Base-by-base conservation (phyloP, 2,888 invertebrate genomes). In the Actias luna region DNA sequence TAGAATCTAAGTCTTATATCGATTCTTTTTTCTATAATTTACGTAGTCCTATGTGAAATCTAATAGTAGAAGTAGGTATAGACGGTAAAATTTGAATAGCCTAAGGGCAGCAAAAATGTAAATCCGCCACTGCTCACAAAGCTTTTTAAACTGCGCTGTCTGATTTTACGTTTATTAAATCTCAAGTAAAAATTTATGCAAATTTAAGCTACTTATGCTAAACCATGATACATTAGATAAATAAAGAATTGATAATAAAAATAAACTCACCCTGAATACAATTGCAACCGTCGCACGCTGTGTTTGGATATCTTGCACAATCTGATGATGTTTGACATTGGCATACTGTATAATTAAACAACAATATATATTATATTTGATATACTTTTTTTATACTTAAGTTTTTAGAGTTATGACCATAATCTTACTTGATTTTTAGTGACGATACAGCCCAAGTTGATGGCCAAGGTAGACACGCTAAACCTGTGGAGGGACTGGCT, bases 281-380 rank as follows among this genome's bases (percentile, higher is more conserved):
- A 72, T 94, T 92, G 76, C 96, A 96, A 62, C 96, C 96, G 83
- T 96, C 95, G 77, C 96, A 96, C 66, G 93, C 88, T 46, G 88
- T 94, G 84, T 82, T 93, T 77, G 79, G 92, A 82, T 77, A 85
- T 75, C 88, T 81, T 42, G 93, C 93, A 82, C 96, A 96, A 80
- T 96, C 96, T 2, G 94, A 87, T 72, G 94, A 88, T 67, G 93
- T 94, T 85, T 96, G 95, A 80, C 96, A 96, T 82, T 96, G 94
- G 78, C 95, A 95, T 64, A 95, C 95, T 95, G 84, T 61, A 89
- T 84, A 76, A 68, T 70, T 71, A 71, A 67, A 58, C 52, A 39
- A 33, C 5, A 50, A 25, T 25, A 22, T 12, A 22, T 1, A 25
- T 25, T 12, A 22, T 46, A 46, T 50, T 25, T 25, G 4, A 50